Percentiles rank a stretch among this genome's conserved stretches.
phyloP scores from a whole-genome alignment of 2,797 vertebrate genomes.

The Notolepis coatsorum region DNA sequence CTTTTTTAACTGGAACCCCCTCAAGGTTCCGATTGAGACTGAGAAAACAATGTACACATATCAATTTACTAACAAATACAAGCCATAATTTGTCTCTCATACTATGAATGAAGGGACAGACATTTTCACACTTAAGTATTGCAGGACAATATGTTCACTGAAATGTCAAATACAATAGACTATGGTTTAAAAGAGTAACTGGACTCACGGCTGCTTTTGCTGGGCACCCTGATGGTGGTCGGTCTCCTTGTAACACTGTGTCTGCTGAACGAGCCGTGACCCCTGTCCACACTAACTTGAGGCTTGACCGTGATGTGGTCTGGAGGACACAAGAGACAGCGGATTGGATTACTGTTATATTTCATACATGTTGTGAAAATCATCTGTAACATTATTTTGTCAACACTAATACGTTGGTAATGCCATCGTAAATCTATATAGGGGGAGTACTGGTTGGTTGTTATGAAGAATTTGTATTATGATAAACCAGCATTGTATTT shows the following conservation, averaged over 20 bases:
- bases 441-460: no score
- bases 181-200: neutral
- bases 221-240: slow-evolving; percentile 93
- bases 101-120: neutral
- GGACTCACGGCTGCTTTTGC: slow-evolving; percentile 80
- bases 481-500: neutral
- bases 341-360: neutral
- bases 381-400: neutral
- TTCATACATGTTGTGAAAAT: neutral
- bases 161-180: no score
- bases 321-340: slow-evolving; percentile 51
- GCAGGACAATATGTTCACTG: no score
- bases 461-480: neutral
- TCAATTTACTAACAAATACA: neutral
- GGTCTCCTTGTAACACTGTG: slow-evolving; percentile 82
- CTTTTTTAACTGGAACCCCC: no score
- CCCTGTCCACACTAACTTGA: slow-evolving; percentile 55
- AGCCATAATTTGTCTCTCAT: neutral
- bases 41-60: no score
- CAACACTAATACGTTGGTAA: neutral
- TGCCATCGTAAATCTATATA: no score
- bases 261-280: slow-evolving; percentile 47
- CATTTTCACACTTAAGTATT: neutral
- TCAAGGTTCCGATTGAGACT: no score
- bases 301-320: slow-evolving; percentile 73